A percentile compares a stretch with the other conserved stretches of the same genome.
Evolutionary conservation across 2,888 invertebrate genomes (phyloP).

Genomic region (Rhingia campestris): DNA sequence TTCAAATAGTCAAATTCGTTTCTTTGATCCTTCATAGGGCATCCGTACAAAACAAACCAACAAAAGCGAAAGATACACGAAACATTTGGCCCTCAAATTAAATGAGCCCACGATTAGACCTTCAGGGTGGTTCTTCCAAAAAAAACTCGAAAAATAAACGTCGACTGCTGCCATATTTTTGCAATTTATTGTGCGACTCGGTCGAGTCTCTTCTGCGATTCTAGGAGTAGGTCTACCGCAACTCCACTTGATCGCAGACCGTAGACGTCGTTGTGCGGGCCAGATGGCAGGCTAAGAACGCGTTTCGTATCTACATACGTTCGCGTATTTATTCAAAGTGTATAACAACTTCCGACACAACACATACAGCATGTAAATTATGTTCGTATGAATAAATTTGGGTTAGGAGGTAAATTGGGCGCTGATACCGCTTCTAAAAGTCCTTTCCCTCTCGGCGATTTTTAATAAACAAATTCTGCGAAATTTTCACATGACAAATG

Average conservation of each 20-base stretch:
- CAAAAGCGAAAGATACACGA: conserved; percentile 4
- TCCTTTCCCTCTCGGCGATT: background rate
- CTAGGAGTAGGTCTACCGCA: conserved; percentile 8
- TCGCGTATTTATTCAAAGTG: background rate
- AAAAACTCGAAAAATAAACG: conserved; percentile 9
- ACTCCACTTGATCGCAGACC: conserved; percentile 8
- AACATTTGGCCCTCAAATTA: conserved; percentile 47
- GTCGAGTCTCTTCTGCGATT: conserved; percentile 40
- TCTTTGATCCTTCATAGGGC: conserved; percentile 21
- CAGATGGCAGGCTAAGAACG: conserved; percentile 41
- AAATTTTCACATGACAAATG: conserved; percentile 64
- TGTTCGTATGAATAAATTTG: conserved; percentile 68
- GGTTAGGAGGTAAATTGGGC: conserved; percentile 69
- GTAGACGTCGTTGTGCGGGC: background rate
- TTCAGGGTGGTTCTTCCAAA: conserved; percentile 43
- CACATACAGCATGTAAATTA: conserved; percentile 65
- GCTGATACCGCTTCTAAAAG: background rate
- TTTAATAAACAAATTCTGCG: conserved; percentile 50
- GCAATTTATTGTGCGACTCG: conserved; percentile 58
- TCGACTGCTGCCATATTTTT: conserved; percentile 56
- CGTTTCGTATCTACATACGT: conserved; percentile 29
- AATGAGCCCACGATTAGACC: conserved; percentile 32
- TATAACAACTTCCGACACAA: conserved; percentile 66
- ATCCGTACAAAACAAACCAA: conserved; percentile 13
- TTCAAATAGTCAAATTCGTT: conserved; percentile 55